Evolutionary conservation across 2,888 invertebrate species (phyloP), one percentile per base, ranked within the genome.

Genomic region (Sialis lutaria): DNA sequence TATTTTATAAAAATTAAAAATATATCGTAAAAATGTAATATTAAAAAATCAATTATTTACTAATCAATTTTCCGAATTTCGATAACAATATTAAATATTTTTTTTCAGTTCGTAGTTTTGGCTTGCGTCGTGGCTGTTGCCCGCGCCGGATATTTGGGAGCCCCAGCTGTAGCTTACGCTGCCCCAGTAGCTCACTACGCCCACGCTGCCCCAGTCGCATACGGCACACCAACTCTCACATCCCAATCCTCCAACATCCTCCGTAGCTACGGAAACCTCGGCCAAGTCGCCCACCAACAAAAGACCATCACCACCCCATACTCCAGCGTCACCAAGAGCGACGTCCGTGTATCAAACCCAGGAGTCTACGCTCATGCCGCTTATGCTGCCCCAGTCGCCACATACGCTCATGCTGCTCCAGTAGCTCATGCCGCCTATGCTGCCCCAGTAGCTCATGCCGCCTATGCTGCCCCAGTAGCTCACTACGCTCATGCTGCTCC

Each of bases 221-320:
- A 58, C 52, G 50, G 67, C 63, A 56, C 70, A 63, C 54, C 72
- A 65, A 64, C 72, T 63, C 63, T 77, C 51, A 71, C 76, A 48
- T 67, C 72, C 8, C 74, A 75, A 57, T 71, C 73, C 37, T 69
- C 73, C 50, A 78, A 78, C 61, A 76, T 73, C 54, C 60, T 75
- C 52, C 68, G 78, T 51, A 71, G 73, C 42, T 75, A 70, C 49
- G 82, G 77, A 52, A 82, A 82, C 60, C 66, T 82, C 52, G 80
- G 79, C 51, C 75, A 75, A 69, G 69, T 78, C 48, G 79, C 82
- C n/a, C 78, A 79, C 42, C 77, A 76, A 64, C 70, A 75, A n/a
- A 82, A 81, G 60, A 73, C 77, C 50, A 73, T 82, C 54, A 77
- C 79, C 60, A 82, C 82, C 2, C 81, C 82, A 6, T 82, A 74